Evolutionary conservation across 2,797 vertebrate genomes (phyloP).

Genomic region (Synaphobranchus kaupii): DNA sequence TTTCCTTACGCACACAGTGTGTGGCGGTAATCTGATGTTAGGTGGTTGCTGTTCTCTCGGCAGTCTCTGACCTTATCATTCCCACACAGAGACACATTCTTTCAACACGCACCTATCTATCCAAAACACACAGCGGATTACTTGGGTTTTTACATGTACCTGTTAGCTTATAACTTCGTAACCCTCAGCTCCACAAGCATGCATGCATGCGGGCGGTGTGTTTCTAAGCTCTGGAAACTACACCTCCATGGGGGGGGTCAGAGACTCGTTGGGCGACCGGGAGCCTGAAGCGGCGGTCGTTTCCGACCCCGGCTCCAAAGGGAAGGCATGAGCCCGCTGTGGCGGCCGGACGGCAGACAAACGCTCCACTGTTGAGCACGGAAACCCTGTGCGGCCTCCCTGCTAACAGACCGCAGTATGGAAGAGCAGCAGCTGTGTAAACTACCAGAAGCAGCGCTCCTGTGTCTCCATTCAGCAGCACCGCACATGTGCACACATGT

Average conservation of each 20-base stretch:
- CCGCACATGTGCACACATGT: not conserved
- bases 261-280: not conserved
- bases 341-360: not conserved
- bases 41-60: not conserved
- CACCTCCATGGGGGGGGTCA: not conserved
- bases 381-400: not conserved
- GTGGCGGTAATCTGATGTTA: not conserved
- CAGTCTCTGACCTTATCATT: not conserved
- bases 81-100: not conserved
- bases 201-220: not conserved
- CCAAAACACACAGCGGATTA: not conserved
- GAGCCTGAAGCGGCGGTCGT: not conserved
- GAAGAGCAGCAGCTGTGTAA: slow-evolving; percentile 4
- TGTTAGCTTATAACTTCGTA: not conserved
- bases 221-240: not conserved
- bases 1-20: not conserved
- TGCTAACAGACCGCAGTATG: not conserved
- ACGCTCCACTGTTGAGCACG: not conserved
- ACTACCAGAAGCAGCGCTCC: not conserved
- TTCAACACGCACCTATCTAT: not conserved
- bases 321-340: not conserved
- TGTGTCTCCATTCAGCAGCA: not conserved
- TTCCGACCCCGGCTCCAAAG: not conserved
- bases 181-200: not conserved
- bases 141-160: not conserved